These are phyloP conservation scores for Gymnocheta viridis DNA, from an alignment of 2,888 invertebrate genomes.

Conservation along the genomic window DNA sequence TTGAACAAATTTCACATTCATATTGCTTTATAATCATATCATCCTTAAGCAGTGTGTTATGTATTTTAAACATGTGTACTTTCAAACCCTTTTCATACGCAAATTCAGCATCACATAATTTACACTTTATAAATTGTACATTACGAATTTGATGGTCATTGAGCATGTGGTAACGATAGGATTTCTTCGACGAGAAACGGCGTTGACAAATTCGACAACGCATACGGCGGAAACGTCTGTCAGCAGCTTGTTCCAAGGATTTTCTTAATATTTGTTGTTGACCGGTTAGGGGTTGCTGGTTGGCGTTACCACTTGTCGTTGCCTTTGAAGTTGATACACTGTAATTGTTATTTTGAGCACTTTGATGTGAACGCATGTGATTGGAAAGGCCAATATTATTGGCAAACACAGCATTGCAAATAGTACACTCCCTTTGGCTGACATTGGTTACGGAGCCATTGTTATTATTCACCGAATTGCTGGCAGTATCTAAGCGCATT, in stretches of 20 bases:
- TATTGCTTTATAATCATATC: conserved; percentile 80
- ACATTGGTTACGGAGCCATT: conserved; percentile 26
- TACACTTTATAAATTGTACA: conserved; percentile 81
- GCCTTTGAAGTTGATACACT: conserved; percentile 70
- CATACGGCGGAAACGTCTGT: conserved; percentile 80
- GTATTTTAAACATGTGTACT: conserved; percentile 82
- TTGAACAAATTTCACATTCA: conserved; percentile 82
- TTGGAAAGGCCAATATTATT: conserved; percentile 81
- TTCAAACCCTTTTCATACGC: conserved; percentile 82
- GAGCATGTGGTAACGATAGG: conserved; percentile 82
- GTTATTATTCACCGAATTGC: conserved; percentile 67
- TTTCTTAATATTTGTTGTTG: conserved; percentile 78
- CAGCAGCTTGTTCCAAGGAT: conserved; percentile 78
- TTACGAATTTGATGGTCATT: conserved; percentile 81
- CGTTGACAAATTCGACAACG: conserved; percentile 82
- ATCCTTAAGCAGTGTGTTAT: conserved; percentile 79
- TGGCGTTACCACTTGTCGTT: conserved; percentile 38
- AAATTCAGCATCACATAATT: conserved; percentile 81
- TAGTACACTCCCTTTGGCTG: conserved; percentile 78
- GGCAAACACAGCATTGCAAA: conserved; percentile 80
- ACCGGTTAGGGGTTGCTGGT: conserved; percentile 52
- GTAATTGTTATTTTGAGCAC: conserved; percentile 74
- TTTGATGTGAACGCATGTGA: conserved; percentile 81
- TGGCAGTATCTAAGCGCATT: conserved; percentile 75
- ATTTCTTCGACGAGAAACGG: conserved; percentile 81